phyloP scores from a whole-genome alignment of 1,140 invertebrate genomes.

The Cherax quadricarinatus region DNA sequence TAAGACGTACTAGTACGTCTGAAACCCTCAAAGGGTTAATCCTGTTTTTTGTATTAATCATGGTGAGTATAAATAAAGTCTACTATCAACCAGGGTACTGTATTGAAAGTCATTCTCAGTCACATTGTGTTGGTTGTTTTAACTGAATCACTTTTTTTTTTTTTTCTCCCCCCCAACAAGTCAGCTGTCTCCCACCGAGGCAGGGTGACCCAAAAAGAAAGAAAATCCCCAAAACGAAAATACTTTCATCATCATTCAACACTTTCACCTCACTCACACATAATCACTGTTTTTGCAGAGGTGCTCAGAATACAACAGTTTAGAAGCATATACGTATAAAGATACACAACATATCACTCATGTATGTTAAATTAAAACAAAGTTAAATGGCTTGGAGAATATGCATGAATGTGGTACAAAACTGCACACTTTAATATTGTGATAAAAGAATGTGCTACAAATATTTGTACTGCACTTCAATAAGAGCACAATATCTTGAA shows the following conservation, averaged over 20 bases:
- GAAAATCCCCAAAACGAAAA: no score
- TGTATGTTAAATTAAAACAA: background rate
- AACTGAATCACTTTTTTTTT: background rate
- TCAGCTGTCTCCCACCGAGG: no score
- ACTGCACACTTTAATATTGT: background rate
- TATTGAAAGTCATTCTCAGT: background rate
- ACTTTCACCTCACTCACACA: no score
- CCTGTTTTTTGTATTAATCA: background rate
- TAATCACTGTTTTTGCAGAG: no score
- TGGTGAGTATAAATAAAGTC: background rate
- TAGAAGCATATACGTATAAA: no score
- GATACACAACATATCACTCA: no score
- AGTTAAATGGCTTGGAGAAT: background rate
- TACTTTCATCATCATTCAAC: no score
- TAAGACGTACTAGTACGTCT: no score
- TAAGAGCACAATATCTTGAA: background rate
- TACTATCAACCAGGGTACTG: background rate
- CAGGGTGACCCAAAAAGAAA: no score
- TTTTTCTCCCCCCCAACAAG: no score
- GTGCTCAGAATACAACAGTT: no score
- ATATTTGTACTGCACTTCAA: background rate
- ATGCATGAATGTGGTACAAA: background rate
- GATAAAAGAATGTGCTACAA: background rate
- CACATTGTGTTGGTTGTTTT: background rate
- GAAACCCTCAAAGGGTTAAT: no score